phyloP scores from a whole-genome alignment of 2,113 vertebrate genomes.

The Rhynchomys soricoides region DNA sequence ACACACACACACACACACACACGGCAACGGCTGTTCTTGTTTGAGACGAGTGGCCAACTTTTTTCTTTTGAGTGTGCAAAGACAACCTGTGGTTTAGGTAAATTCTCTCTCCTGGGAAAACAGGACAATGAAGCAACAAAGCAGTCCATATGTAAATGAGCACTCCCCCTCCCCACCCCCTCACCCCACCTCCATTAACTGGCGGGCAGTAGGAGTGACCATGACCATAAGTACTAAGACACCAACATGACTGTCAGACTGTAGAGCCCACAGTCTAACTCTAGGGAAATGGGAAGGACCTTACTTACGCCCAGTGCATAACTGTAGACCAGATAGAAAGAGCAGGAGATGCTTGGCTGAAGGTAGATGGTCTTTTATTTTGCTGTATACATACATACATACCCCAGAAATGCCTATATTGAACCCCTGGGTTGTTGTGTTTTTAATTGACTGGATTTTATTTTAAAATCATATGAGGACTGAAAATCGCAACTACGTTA shows the following conservation, averaged over 20 bases:
- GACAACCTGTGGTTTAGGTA: not conserved
- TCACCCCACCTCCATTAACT: not conserved
- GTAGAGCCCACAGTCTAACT: not conserved
- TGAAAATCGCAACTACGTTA: not conserved
- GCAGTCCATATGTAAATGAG: not conserved
- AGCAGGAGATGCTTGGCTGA: not conserved
- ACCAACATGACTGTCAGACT: not conserved
- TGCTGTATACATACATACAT: not conserved
- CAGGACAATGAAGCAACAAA: not conserved
- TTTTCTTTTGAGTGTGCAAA: not conserved
- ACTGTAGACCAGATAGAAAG: not conserved
- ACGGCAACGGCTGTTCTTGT: not conserved
- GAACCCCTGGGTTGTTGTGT: not conserved
- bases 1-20: not conserved
- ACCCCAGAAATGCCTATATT: not conserved
- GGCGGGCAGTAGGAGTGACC: not conserved
- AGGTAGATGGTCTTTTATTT: not conserved
- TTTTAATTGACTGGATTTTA: not conserved
- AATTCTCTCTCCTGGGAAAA: not conserved
- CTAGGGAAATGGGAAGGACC: not conserved
- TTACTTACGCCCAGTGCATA: not conserved
- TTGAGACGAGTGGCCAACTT: slow-evolving; percentile 19
- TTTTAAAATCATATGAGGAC: not conserved
- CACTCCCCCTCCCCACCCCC: not conserved
- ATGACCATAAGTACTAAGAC: not conserved